phyloP scores from a whole-genome alignment of 1,140 invertebrate species.

The Alviniconcha marisindica region DNA sequence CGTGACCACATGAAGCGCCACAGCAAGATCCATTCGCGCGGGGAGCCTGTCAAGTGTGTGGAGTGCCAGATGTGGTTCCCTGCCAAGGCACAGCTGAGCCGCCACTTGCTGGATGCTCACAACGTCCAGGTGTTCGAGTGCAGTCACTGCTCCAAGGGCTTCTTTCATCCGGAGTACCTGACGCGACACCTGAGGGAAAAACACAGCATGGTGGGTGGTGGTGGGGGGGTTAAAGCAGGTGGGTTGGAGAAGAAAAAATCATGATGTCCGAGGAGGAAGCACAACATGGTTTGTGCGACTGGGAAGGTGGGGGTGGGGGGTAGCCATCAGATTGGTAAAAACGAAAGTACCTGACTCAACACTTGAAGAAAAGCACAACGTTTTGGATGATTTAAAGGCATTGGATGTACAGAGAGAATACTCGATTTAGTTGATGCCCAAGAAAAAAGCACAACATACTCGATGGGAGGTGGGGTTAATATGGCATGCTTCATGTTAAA shows the following conservation, averaged over 20 bases:
- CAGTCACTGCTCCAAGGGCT: neutral
- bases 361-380: too few relatives aligned
- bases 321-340: too few relatives aligned
- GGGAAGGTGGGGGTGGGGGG: neutral
- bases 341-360: too few relatives aligned
- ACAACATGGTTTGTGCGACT: neutral
- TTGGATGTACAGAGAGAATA: too few relatives aligned
- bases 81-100: neutral
- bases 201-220: neutral
- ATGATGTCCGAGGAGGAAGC: too few relatives aligned
- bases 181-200: constrained; percentile 2
- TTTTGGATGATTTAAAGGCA: too few relatives aligned
- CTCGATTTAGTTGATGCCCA: too few relatives aligned
- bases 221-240: neutral
- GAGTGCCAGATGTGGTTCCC: constrained; percentile 17
- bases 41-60: constrained; percentile 8
- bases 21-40: neutral
- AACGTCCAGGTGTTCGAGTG: constrained; percentile 14
- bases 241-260: too few relatives aligned
- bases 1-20: constrained; percentile 32
- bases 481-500: too few relatives aligned
- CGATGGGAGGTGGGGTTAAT: too few relatives aligned
- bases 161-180: constrained; percentile 10
- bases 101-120: constrained; percentile 12
- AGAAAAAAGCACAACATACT: too few relatives aligned